These are phyloP conservation scores for Crypturellus tataupa DNA, from an alignment of 2,797 vertebrate species.

Conservation along the genomic window DNA sequence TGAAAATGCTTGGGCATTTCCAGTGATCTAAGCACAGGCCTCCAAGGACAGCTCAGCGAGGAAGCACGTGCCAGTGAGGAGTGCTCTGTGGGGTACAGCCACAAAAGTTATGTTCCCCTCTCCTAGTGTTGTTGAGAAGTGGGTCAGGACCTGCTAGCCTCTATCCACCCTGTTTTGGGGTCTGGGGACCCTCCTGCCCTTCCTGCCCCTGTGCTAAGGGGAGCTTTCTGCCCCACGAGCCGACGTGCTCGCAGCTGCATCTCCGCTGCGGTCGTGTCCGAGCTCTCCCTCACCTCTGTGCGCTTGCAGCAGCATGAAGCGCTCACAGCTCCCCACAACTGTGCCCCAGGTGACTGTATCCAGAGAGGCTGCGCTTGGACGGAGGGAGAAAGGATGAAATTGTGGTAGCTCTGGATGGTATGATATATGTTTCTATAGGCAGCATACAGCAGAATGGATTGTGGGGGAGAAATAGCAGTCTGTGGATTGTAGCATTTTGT, in stretches of 20 bases:
- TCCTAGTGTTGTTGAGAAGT: neutral
- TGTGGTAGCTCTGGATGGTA: neutral
- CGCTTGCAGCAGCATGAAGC: rapidly evolving
- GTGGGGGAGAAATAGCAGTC: neutral
- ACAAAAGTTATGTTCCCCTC: neutral
- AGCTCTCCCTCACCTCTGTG: neutral
- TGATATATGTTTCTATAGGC: neutral
- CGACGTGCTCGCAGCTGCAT: rapidly evolving
- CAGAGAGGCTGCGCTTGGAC: neutral
- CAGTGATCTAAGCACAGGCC: neutral
- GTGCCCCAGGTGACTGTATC: neutral
- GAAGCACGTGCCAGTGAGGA: neutral
- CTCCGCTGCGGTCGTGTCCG: neutral
- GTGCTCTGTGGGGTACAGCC: neutral
- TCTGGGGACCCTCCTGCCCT: rapidly evolving
- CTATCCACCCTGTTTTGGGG: neutral
- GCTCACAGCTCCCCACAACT: neutral
- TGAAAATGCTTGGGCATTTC: neutral
- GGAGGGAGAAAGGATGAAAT: neutral
- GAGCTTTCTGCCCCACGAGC: neutral
- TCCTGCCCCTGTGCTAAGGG: neutral
- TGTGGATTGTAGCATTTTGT: neutral
- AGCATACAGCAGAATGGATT: rapidly evolving
- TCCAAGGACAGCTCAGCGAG: neutral
- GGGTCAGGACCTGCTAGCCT: neutral